Evolutionary conservation across 2,113 vertebrate species (phyloP).

Genomic region (Corvus moneduloides): DNA sequence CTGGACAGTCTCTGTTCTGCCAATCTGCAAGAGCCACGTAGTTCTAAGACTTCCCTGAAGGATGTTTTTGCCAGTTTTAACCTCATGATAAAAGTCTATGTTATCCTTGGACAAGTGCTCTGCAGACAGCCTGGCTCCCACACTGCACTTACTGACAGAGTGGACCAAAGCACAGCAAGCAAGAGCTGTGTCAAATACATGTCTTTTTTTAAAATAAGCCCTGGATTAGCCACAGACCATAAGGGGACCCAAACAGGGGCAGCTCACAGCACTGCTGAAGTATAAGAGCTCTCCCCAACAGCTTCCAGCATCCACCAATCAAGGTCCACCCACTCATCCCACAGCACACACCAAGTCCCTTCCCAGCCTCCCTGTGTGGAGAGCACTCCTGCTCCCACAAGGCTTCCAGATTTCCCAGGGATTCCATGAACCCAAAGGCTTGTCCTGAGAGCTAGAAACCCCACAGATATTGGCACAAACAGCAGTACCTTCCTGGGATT

Average conservation of each 20-base stretch:
- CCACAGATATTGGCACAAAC: not conserved
- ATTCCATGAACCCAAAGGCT: not conserved
- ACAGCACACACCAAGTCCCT: not conserved
- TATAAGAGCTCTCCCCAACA: not conserved
- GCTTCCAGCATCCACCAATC: not conserved
- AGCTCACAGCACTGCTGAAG: not conserved
- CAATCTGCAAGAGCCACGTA: not conserved
- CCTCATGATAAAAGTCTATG: not conserved
- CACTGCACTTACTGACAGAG: not conserved
- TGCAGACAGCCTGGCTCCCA: constrained; percentile 16
- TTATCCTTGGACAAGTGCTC: constrained; percentile 43
- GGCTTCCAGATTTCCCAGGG: not conserved
- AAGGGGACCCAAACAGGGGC: not conserved
- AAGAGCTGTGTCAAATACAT: constrained; percentile 2
- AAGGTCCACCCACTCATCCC: not conserved
- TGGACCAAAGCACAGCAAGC: not conserved
- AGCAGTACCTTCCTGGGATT: constrained; percentile 84
- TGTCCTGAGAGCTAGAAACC: not conserved
- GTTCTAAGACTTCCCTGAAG: not conserved
- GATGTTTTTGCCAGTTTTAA: constrained; percentile 16
- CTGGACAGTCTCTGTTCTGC: not conserved
- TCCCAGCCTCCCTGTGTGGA: not conserved
- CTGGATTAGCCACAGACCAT: not conserved
- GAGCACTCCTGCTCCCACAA: not conserved
- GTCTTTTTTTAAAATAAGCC: not conserved